Conservation (phyloP, 2,113 vertebrate species). For the Leptosomus discolor region DNA sequence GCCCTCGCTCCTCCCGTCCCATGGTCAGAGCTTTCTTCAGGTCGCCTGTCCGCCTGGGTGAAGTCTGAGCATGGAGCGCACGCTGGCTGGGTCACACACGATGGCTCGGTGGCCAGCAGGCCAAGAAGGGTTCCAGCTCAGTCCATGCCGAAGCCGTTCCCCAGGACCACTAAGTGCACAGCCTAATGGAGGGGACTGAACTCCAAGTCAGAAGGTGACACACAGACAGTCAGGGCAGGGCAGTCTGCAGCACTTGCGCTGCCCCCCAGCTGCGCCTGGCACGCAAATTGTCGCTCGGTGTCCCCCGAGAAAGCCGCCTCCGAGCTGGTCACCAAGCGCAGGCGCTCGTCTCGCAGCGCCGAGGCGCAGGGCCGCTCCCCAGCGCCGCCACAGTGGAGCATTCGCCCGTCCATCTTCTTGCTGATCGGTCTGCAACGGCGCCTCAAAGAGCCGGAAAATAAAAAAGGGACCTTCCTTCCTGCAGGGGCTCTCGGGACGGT, state of each 20-base stretch:
- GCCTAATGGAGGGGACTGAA: not conserved
- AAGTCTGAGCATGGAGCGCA: not conserved
- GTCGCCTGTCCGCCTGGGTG: not conserved
- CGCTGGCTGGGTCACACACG: accelerated
- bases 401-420: accelerated
- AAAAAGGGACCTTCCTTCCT: not conserved
- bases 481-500: accelerated
- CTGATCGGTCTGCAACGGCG: accelerated
- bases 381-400: accelerated
- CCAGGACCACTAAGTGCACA: too few relatives aligned
- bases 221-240: not conserved
- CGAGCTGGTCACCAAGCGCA: too few relatives aligned
- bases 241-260: not conserved
- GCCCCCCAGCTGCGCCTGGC: not conserved
- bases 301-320: not conserved
- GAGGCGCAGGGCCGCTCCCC: accelerated
- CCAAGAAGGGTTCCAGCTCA: not conserved
- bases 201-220: not conserved
- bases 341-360: accelerated
- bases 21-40: not conserved
- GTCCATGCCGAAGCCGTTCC: not conserved
- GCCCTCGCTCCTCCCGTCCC: not conserved
- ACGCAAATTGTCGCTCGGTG: accelerated
- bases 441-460: not conserved
- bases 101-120: not conserved